Base-by-base conservation (phyloP, 1,140 invertebrate genomes). In the Drosophila saltans region DNA sequence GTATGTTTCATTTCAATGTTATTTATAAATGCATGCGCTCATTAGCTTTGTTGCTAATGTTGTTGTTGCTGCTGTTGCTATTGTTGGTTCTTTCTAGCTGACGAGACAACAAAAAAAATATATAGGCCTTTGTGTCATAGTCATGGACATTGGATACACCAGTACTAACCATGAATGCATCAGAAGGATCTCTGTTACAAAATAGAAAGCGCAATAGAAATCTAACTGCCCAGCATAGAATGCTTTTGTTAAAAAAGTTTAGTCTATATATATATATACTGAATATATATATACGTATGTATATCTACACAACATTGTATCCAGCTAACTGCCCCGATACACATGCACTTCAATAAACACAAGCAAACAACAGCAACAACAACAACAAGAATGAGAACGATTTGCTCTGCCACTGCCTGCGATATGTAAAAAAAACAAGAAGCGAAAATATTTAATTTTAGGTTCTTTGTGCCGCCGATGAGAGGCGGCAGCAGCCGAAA, bases 371-470 rank as follows among this genome's bases (percentile, higher is more conserved):
- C 3, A 36, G 6, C 68, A 69, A 9, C 40, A 78, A 52, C 16
- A 45, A 40, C 66, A 78, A 52, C 16, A 36, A 36, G 6, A 45
- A 40, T 62, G 69, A 70, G 9, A 61, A 73, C 79, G 72, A 82
- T 81, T 79, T 81, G 82, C 82, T 82, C 68, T 81, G 82, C 82
- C 82, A 86, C 75, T 86, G 83, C 62, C 75, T 88, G 68, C 72
- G 78, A 88, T 88, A 89, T 88, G 84, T 89, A 80, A 83, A 89
- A 88, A 43, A 52, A 52, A 48, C 21, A 21, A 48, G 81, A 83
- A 81, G 84, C 84, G 84, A 89, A 89, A 89, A 89, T 89, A 89
- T 89, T 89, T 89, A 89, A 89, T 89, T 89, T 89, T 89, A 89
- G 84, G 78, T 89, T 89, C 84, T 89, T 89, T 89, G 84, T 89